These are phyloP conservation scores for Apeltes quadracus DNA, from an alignment of 2,113 vertebrate genomes.

Conservation along the genomic window DNA sequence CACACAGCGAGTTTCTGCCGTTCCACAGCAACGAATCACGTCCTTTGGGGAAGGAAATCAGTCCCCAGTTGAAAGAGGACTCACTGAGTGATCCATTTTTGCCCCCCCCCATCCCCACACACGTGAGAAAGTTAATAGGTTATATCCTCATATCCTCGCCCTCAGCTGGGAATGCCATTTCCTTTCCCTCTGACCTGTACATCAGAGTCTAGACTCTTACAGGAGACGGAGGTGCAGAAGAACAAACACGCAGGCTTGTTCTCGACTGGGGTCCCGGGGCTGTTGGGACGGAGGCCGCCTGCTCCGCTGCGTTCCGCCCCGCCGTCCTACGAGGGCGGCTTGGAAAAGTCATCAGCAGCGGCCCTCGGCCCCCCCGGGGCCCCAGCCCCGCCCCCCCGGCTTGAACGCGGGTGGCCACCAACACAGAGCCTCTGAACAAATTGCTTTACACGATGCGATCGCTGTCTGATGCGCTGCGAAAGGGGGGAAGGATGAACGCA, in stretches of 20 bases:
- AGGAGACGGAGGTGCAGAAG: slow-evolving; percentile 85
- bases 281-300: slow-evolving; percentile 19
- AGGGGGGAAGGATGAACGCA: slow-evolving; percentile 34
- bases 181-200: slow-evolving; percentile 80
- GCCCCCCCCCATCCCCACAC: slow-evolving; percentile 26
- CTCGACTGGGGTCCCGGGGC: slow-evolving; percentile 35
- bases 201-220: slow-evolving; percentile 78
- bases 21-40: slow-evolving; percentile 32
- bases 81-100: slow-evolving; percentile 67
- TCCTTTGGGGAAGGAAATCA: slow-evolving; percentile 60
- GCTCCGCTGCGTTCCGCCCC: slow-evolving; percentile 52
- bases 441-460: slow-evolving; percentile 76
- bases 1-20: slow-evolving; percentile 29
- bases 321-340: slow-evolving; percentile 66
- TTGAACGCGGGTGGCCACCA: slow-evolving; percentile 83
- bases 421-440: slow-evolving; percentile 72
- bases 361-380: slow-evolving; percentile 48
- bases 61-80: slow-evolving; percentile 55
- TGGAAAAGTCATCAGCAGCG: slow-evolving; percentile 88
- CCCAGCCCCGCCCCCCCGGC: slow-evolving; percentile 9
- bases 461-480: slow-evolving; percentile 60
- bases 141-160: slow-evolving; percentile 38
- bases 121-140: slow-evolving; percentile 63
- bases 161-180: slow-evolving; percentile 86
- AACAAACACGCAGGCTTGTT: slow-evolving; percentile 75